Evolutionary conservation across 2,797 vertebrate genomes (phyloP).

Genomic region (Harpagifer antarcticus): DNA sequence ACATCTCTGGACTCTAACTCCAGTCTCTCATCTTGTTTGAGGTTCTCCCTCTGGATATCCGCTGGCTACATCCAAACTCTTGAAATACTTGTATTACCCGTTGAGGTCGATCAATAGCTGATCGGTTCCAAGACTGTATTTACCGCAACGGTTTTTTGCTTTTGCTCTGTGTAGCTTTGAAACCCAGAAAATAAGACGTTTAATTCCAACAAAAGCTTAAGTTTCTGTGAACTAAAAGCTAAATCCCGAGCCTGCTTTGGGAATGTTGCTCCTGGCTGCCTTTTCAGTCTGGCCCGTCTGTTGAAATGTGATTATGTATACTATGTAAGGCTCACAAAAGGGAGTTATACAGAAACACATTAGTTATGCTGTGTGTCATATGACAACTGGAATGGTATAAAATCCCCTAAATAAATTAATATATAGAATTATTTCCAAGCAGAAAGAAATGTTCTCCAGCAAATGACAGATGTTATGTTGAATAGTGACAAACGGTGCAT

Average conservation of each 20-base stretch:
- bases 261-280: conserved; percentile 55
- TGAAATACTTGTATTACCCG: too few relatives aligned
- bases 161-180: background rate
- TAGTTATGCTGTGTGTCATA: conserved; percentile 54
- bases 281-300: conserved; percentile 24
- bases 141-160: background rate
- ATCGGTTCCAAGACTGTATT: too few relatives aligned
- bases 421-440: conserved; percentile 34
- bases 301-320: conserved; percentile 65
- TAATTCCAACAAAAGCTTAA: conserved; percentile 13
- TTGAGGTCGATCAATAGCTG: too few relatives aligned
- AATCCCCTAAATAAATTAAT: conserved; percentile 53
- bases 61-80: too few relatives aligned
- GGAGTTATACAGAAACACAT: conserved; percentile 61
- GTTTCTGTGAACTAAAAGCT: conserved; percentile 32
- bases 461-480: conserved; percentile 20
- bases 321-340: conserved; percentile 40
- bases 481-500: conserved; percentile 4
- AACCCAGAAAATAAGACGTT: conserved; percentile 16
- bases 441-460: conserved; percentile 34
- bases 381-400: conserved; percentile 45
- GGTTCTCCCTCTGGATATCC: too few relatives aligned
- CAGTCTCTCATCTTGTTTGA: too few relatives aligned
- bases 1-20: too few relatives aligned
- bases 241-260: conserved; percentile 42